A percentile compares a stretch with the other conserved stretches of the same genome.
Evolutionary conservation across 2,113 vertebrate genomes (phyloP).

Genomic region (Tauraco erythrolophus): DNA sequence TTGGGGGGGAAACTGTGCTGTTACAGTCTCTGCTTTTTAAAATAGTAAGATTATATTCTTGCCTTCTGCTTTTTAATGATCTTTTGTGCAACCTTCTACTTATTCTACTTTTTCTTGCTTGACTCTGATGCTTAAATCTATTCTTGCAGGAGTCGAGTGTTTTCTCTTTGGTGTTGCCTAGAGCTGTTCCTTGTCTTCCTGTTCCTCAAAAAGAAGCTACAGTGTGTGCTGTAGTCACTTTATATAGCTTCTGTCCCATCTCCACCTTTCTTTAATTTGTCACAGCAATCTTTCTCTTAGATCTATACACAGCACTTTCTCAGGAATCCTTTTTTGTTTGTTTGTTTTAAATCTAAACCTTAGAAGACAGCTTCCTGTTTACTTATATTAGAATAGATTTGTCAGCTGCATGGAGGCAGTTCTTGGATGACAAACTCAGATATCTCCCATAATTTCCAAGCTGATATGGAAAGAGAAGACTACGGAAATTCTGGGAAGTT

Average conservation of each 20-base stretch:
- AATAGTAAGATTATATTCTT: not conserved
- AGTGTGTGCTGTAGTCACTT: not conserved
- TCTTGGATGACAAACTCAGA: not conserved
- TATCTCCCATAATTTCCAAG: not conserved
- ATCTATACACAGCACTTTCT: not conserved
- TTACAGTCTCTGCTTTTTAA: not conserved
- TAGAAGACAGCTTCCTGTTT: not conserved
- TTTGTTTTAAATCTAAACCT: not conserved
- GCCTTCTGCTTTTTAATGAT: not conserved
- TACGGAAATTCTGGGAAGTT: not conserved
- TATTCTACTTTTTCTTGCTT: not conserved
- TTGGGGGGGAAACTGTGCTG: not conserved
- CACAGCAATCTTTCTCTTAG: not conserved
- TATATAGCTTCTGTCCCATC: not conserved
- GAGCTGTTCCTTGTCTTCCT: not conserved
- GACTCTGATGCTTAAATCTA: not conserved
- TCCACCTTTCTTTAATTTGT: not conserved
- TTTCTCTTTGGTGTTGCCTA: not conserved
- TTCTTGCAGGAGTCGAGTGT: not conserved
- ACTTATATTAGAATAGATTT: not conserved
- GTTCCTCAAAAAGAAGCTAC: not conserved
- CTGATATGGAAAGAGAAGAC: not conserved
- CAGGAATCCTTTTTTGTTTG: not conserved
- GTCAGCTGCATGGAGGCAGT: not conserved
- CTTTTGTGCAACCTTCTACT: not conserved